Evolutionary conservation across 30 jellyfish, hydroid and myxozoan genomes (phyloP).

Genomic region (Pelagia noctiluca): DNA sequence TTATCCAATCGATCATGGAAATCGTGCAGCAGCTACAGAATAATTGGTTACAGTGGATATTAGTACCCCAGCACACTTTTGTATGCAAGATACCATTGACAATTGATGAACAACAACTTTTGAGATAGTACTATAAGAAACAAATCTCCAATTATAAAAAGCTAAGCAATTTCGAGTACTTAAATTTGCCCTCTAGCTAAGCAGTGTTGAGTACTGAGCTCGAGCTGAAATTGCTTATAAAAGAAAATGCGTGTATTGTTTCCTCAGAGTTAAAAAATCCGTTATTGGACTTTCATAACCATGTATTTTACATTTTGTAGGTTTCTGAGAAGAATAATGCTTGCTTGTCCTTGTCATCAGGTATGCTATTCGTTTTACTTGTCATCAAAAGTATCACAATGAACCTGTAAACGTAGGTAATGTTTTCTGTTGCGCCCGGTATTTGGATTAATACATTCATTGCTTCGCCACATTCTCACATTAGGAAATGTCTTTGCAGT

Average conservation of each 20-base stretch:
- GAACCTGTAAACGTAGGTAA: background rate
- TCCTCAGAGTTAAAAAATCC: background rate
- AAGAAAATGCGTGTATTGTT: background rate
- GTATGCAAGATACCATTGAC: too few relatives aligned
- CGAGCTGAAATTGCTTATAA: background rate
- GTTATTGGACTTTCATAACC: background rate
- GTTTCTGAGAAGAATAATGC: constrained; percentile 93
- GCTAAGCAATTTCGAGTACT: background rate
- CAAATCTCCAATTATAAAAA: too few relatives aligned
- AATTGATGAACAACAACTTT: too few relatives aligned
- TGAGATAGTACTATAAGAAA: too few relatives aligned
- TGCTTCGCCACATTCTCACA: background rate
- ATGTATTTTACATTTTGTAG: constrained; percentile 24
- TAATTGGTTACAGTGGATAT: too few relatives aligned
- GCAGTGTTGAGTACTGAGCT: background rate
- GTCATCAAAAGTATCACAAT: background rate
- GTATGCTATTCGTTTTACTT: constrained; percentile 18
- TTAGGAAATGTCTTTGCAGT: background rate
- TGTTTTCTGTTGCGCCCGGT: background rate
- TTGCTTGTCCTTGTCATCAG: constrained; percentile 90
- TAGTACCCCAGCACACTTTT: too few relatives aligned
- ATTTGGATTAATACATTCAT: background rate
- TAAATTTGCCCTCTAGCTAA: background rate
- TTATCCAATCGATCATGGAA: too few relatives aligned
- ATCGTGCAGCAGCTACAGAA: too few relatives aligned